phyloP scores from a whole-genome alignment of 1,140 invertebrate genomes.

The Cyphomyrmex costatus region DNA sequence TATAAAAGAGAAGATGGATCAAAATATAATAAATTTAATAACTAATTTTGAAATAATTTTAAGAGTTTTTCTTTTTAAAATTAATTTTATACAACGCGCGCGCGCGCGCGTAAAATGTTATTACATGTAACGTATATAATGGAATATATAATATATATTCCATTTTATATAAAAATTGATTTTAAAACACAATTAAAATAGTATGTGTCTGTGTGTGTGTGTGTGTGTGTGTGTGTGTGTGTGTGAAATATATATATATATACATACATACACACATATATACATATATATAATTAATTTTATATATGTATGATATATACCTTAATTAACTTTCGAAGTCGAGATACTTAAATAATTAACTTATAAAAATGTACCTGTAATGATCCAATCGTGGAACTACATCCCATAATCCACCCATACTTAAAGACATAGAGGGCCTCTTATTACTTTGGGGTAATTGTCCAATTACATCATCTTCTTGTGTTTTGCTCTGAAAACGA shows the following conservation, averaged over 20 bases:
- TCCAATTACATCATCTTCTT: slow-evolving; percentile 73
- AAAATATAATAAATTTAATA: background rate
- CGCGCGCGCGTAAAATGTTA: too few relatives aligned
- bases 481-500: slow-evolving; percentile 77
- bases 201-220: too few relatives aligned
- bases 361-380: slow-evolving; percentile 90
- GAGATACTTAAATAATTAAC: slow-evolving; percentile 2
- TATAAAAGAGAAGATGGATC: background rate
- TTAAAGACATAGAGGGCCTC: slow-evolving; percentile 83
- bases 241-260: too few relatives aligned
- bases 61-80: background rate
- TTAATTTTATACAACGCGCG: background rate
- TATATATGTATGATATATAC: background rate
- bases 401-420: slow-evolving; percentile 88
- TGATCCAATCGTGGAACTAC: slow-evolving; percentile 95
- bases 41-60: background rate
- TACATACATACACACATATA: background rate
- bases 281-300: background rate
- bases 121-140: too few relatives aligned
- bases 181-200: background rate
- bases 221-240: too few relatives aligned
- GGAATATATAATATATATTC: too few relatives aligned
- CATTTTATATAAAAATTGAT: too few relatives aligned
- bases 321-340: too few relatives aligned
- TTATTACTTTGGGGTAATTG: slow-evolving; percentile 79